Evolutionary conservation across 2,797 vertebrate species (phyloP).

Genomic region (Ficedula albicollis): DNA sequence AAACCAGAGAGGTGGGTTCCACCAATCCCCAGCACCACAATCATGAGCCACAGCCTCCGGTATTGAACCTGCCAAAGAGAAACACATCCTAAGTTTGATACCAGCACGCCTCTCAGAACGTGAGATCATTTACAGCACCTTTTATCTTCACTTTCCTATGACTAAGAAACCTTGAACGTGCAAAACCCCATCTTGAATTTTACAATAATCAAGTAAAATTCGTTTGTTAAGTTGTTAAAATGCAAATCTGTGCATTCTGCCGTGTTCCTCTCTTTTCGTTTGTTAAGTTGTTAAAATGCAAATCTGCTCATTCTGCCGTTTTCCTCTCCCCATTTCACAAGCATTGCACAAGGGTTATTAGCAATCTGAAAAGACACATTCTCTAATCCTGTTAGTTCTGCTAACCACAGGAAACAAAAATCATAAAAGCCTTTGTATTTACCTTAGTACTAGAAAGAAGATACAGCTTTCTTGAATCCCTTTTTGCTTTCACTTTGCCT

Average conservation of each 20-base stretch:
- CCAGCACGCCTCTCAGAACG: not conserved
- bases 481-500: not conserved
- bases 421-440: not conserved
- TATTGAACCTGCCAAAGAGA: constrained; percentile 71
- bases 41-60: constrained; percentile 72
- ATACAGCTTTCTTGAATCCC: not conserved
- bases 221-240: not conserved
- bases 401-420: not conserved
- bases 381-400: not conserved
- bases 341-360: too few relatives aligned
- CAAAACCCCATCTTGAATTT: not conserved
- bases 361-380: not conserved
- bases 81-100: not conserved
- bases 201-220: not conserved
- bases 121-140: not conserved
- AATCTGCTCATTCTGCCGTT: not conserved
- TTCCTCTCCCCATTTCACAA: too few relatives aligned
- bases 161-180: not conserved
- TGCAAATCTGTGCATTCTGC: not conserved
- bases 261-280: not conserved
- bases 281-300: not conserved
- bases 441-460: not conserved
- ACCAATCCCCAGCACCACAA: constrained; percentile 79
- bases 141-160: not conserved
- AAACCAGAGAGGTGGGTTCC: constrained; percentile 84